Conservation (phyloP, 1,140 invertebrate genomes). For the Pomacea maculata region DNA sequence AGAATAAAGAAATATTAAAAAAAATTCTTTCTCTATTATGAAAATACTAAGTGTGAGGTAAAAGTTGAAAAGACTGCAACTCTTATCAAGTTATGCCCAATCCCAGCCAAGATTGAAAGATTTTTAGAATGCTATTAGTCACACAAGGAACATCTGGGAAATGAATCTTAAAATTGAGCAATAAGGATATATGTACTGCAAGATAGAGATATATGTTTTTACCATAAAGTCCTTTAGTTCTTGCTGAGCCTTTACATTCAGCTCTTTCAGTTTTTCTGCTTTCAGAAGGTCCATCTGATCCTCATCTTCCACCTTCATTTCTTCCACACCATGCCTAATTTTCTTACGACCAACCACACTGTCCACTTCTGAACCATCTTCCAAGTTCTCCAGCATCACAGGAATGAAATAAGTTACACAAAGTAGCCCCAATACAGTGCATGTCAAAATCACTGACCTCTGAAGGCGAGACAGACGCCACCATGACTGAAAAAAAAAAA, state of each 20-base stretch:
- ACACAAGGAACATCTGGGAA: too few relatives aligned
- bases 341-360: background rate
- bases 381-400: conserved; percentile 32
- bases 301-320: conserved; percentile 27
- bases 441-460: conserved; percentile 76
- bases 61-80: background rate
- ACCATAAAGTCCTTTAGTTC: conserved; percentile 30
- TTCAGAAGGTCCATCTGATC: conserved; percentile 29
- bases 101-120: too few relatives aligned
- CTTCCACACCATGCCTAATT: conserved; percentile 13
- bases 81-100: background rate
- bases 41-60: background rate
- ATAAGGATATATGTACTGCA: conserved; percentile 14
- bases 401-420: conserved; percentile 71
- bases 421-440: conserved; percentile 68
- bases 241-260: conserved; percentile 33
- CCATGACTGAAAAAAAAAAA: conserved; percentile 74
- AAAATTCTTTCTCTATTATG: background rate
- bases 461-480: conserved; percentile 85
- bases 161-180: background rate
- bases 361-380: conserved; percentile 24
- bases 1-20: too few relatives aligned
- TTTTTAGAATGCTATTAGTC: too few relatives aligned
- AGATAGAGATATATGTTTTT: conserved; percentile 1
- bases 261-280: conserved; percentile 21